phyloP scores from a whole-genome alignment of 2,113 vertebrate species.

The Morone saxatilis region DNA sequence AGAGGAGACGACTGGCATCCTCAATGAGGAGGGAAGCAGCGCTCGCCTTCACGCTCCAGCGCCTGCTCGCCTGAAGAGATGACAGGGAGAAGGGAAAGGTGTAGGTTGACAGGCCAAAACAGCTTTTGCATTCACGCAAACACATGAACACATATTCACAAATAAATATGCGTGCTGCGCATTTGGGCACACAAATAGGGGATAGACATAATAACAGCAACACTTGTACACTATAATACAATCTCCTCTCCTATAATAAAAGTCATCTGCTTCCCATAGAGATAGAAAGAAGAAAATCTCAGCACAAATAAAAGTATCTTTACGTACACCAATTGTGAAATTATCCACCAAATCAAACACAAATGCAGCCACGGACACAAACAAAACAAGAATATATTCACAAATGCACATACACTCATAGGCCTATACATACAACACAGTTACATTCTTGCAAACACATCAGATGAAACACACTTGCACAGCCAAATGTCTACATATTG shows the following conservation, averaged over 20 bases:
- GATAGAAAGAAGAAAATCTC: too few species aligned
- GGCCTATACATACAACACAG: not conserved
- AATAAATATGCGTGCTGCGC: slow-evolving; percentile 39
- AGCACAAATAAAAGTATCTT: not conserved
- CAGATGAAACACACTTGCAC: too few species aligned
- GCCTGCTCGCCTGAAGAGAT: slow-evolving; percentile 72
- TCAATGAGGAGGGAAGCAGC: slow-evolving; percentile 67
- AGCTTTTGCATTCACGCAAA: slow-evolving; percentile 56
- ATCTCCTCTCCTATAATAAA: not conserved
- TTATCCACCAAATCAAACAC: not conserved
- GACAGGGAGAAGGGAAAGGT: slow-evolving; percentile 78
- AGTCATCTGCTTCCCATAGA: too few species aligned
- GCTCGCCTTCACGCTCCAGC: slow-evolving; percentile 72
- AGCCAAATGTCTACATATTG: not conserved
- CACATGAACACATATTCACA: slow-evolving; percentile 51
- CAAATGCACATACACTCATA: not conserved
- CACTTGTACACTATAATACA: slow-evolving; percentile 10
- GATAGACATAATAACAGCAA: slow-evolving; percentile 25
- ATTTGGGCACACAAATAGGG: slow-evolving; percentile 24
- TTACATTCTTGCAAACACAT: not conserved
- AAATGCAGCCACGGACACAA: too few species aligned
- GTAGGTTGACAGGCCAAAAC: slow-evolving; percentile 67
- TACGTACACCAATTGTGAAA: not conserved
- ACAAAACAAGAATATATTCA: not conserved
- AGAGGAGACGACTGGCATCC: slow-evolving; percentile 70